Evolutionary conservation across 2,113 vertebrate species (phyloP).

Genomic region (Cottus gobio): DNA sequence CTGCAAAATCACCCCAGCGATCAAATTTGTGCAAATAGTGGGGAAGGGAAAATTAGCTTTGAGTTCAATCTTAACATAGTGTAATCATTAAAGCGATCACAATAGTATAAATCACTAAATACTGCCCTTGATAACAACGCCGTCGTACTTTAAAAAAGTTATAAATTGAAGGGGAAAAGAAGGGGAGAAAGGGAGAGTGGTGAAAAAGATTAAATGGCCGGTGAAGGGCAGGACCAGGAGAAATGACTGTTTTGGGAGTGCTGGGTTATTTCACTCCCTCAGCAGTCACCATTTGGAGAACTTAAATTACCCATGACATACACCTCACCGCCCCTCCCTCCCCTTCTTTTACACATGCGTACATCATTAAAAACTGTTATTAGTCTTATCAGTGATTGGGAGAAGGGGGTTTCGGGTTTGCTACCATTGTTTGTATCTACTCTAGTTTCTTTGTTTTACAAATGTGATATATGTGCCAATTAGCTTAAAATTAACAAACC

Average conservation of each 20-base stretch:
- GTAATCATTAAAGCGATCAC: neutral
- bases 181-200: neutral
- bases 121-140: neutral
- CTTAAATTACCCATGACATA: constrained; percentile 33
- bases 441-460: neutral
- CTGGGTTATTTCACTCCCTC: constrained; percentile 48
- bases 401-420: neutral
- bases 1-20: neutral
- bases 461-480: neutral
- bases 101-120: neutral
- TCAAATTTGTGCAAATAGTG: neutral
- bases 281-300: constrained; percentile 34
- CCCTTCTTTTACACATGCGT: neutral
- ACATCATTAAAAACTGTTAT: neutral
- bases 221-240: constrained; percentile 43
- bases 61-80: neutral
- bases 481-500: neutral
- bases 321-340: neutral
- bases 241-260: constrained; percentile 51
- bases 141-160: neutral
- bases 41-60: too few species aligned
- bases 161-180: constrained; percentile 4
- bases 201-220: constrained; percentile 38
- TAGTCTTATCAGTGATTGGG: neutral
- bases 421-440: neutral